Conservation (phyloP, 2,113 vertebrate species). For the Alethe castanea region DNA sequence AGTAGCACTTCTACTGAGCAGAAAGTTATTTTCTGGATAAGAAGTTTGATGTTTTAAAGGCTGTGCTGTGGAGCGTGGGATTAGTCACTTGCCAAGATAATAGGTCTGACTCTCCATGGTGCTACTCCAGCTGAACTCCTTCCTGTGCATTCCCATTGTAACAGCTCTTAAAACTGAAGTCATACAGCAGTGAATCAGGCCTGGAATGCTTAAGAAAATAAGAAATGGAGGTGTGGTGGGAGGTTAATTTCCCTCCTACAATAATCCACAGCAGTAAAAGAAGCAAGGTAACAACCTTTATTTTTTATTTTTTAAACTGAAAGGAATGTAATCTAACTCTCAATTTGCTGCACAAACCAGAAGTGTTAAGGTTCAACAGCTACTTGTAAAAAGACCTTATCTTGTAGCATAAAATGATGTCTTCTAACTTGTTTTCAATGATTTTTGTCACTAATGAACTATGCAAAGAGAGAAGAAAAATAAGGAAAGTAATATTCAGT, state of each 20-base stretch:
- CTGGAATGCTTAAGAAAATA: conserved; percentile 11
- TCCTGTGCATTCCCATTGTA: background rate
- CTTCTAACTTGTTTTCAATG: background rate
- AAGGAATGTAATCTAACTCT: background rate
- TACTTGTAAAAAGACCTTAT: background rate
- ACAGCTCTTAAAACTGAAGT: background rate
- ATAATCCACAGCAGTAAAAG: conserved; percentile 5
- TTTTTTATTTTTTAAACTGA: background rate
- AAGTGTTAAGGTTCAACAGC: background rate
- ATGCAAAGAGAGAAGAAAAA: background rate
- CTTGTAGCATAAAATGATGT: background rate
- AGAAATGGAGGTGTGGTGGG: conserved; percentile 27
- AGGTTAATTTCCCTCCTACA: conserved; percentile 52
- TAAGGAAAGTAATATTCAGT: background rate
- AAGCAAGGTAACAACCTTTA: background rate
- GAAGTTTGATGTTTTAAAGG: background rate
- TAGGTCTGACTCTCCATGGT: background rate
- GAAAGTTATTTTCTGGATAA: background rate
- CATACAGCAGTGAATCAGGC: conserved; percentile 30
- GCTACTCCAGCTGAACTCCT: background rate
- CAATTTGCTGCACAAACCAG: background rate
- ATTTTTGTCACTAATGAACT: background rate
- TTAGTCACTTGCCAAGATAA: conserved; percentile 39
- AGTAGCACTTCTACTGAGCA: background rate
- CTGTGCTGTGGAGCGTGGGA: background rate